Conservation (phyloP, 2,113 vertebrate species). For the Macroglossus sobrinus region DNA sequence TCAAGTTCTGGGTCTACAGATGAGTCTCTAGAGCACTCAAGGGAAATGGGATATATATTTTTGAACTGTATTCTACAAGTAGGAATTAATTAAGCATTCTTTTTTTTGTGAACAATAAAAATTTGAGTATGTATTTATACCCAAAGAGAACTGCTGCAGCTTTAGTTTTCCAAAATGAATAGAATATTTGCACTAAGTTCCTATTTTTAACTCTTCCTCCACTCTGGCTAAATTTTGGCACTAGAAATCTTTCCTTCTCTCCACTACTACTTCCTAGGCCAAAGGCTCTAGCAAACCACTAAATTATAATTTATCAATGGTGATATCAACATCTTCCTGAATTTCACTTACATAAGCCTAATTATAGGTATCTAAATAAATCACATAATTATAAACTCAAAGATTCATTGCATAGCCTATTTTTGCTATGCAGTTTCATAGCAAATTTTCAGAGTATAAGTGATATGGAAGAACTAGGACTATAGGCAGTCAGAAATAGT, state of each 20-base stretch:
- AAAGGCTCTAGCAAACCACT: background rate
- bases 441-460: background rate
- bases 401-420: background rate
- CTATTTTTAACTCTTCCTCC: background rate
- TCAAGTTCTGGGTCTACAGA: background rate
- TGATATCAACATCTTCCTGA: background rate
- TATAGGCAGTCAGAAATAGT: background rate
- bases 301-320: background rate
- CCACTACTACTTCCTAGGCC: background rate
- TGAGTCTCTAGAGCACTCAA: background rate
- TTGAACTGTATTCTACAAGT: background rate
- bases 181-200: constrained; percentile 14
- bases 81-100: background rate
- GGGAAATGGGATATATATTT: background rate
- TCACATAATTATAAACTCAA: background rate
- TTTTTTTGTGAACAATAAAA: background rate
- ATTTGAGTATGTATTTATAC: background rate
- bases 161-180: constrained; percentile 11
- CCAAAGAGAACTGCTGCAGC: background rate
- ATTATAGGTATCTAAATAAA: background rate
- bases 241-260: background rate
- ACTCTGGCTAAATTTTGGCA: background rate
- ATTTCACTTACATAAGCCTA: constrained; percentile 13
- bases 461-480: background rate
- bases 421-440: constrained; percentile 15